A percentile compares a stretch with the other conserved stretches of the same genome.
Conservation (phyloP, 1,140 invertebrate genomes). For the Saccostrea glomerata region DNA sequence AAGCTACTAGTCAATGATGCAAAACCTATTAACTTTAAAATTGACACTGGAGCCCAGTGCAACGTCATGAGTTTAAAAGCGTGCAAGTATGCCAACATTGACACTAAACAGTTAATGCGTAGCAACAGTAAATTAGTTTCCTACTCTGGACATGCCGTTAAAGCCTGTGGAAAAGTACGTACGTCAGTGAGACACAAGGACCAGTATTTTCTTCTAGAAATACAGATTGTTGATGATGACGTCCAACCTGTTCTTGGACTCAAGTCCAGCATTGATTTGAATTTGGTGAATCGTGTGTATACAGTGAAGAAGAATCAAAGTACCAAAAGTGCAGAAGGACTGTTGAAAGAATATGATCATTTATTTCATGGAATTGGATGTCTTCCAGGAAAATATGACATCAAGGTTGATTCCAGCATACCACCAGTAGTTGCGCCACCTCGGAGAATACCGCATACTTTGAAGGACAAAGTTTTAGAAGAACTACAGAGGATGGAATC, state of each 20-base stretch:
- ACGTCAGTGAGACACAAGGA: conserved; percentile 6
- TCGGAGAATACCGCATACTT: conserved; percentile 45
- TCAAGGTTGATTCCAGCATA: conserved; percentile 13
- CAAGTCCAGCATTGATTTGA: no score
- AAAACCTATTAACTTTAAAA: conserved; percentile 24
- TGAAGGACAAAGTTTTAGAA: conserved; percentile 46
- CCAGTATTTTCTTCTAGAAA: no score
- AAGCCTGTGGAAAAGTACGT: conserved; percentile 38
- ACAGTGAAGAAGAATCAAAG: conserved; percentile 37
- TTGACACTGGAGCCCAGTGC: conserved; percentile 42
- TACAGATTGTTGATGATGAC: conserved; percentile 33
- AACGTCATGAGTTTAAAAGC: no score
- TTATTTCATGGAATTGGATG: no score
- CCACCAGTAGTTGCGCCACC: conserved; percentile 49
- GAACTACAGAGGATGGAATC: no score
- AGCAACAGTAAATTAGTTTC: conserved; percentile 37
- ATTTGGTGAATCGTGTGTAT: conserved; percentile 33
- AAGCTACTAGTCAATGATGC: not conserved
- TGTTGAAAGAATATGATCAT: no score
- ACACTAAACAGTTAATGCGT: not conserved
- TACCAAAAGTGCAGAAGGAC: no score
- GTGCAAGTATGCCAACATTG: no score
- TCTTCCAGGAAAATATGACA: no score
- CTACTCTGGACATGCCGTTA: conserved; percentile 34
- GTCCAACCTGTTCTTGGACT: conserved; percentile 22